phyloP scores from a whole-genome alignment of 1,140 invertebrate genomes.

The Neodiprion fabricii region DNA sequence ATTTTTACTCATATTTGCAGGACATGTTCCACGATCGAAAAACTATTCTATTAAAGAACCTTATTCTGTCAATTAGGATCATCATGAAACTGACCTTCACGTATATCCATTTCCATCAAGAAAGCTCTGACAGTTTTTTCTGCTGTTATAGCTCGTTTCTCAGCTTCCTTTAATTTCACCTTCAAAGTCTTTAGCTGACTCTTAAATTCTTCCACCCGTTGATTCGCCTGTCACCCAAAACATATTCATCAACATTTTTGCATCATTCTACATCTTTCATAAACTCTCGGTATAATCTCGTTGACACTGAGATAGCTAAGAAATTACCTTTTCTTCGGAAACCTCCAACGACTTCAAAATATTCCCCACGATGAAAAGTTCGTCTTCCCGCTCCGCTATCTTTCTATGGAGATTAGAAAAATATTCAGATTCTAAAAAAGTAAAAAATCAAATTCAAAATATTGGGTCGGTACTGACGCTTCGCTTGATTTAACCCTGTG shows the following conservation, averaged over 20 bases:
- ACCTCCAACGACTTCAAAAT: slow-evolving; percentile 99
- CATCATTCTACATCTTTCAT: neutral
- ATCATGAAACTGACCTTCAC: slow-evolving; percentile 72
- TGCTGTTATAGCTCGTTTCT: slow-evolving; percentile 81
- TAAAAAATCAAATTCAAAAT: slow-evolving; percentile 15
- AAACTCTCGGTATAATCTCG: neutral
- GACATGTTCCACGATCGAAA: too few relatives aligned
- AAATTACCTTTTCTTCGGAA: slow-evolving; percentile 95
- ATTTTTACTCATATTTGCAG: neutral
- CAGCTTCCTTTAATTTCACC: slow-evolving; percentile 78
- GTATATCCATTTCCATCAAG: slow-evolving; percentile 84
- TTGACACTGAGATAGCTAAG: too few relatives aligned
- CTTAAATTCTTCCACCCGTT: slow-evolving; percentile 85
- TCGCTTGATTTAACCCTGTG: slow-evolving; percentile 86
- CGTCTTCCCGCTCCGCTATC: slow-evolving; percentile 98
- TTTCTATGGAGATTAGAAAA: slow-evolving; percentile 73
- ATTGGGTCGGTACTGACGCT: slow-evolving; percentile 64
- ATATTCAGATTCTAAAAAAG: slow-evolving; percentile 18
- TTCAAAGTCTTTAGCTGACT: slow-evolving; percentile 78
- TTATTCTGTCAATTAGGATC: neutral
- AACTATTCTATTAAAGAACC: too few relatives aligned
- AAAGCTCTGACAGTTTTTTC: slow-evolving; percentile 85
- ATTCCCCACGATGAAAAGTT: slow-evolving; percentile 98
- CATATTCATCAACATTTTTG: slow-evolving; percentile 9
- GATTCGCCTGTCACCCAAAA: slow-evolving; percentile 68